Conservation (phyloP, 1,140 invertebrate genomes). For the Brachionus sp. region DNA sequence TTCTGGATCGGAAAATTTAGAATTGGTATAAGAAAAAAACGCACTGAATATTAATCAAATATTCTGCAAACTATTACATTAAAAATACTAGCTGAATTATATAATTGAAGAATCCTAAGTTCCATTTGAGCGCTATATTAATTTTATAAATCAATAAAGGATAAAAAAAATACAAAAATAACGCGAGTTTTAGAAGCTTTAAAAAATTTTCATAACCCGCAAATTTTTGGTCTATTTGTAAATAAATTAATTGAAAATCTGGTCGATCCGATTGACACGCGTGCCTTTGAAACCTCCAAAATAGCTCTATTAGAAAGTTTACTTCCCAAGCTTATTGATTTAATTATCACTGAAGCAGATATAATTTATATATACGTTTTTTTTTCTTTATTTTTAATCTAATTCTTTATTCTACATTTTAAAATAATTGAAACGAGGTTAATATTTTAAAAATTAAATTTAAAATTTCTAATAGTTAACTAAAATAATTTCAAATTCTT, state of each 20-base stretch:
- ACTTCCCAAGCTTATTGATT: neutral
- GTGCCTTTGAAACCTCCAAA: neutral
- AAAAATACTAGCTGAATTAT: neutral
- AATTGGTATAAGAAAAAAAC: no score
- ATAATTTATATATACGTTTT: neutral
- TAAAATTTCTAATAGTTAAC: no score
- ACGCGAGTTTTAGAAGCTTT: no score
- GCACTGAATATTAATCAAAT: no score
- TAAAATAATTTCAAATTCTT: no score
- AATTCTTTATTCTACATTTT: no score
- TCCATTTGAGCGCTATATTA: slow-evolving; percentile 24
- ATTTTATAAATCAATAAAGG: neutral
- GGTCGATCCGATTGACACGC: neutral
- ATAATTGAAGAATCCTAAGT: neutral
- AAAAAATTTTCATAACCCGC: neutral
- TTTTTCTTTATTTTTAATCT: no score
- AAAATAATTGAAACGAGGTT: no score
- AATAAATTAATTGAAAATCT: neutral
- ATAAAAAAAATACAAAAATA: neutral
- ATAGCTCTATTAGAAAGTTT: neutral
- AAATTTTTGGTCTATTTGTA: neutral
- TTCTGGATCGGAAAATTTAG: neutral
- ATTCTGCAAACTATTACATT: no score
- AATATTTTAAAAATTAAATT: no score
- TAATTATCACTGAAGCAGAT: neutral